Percentiles rank a stretch among this genome's conserved stretches.
Evolutionary conservation across 2,797 vertebrate genomes (phyloP).

Genomic region (Australoheros facetus): DNA sequence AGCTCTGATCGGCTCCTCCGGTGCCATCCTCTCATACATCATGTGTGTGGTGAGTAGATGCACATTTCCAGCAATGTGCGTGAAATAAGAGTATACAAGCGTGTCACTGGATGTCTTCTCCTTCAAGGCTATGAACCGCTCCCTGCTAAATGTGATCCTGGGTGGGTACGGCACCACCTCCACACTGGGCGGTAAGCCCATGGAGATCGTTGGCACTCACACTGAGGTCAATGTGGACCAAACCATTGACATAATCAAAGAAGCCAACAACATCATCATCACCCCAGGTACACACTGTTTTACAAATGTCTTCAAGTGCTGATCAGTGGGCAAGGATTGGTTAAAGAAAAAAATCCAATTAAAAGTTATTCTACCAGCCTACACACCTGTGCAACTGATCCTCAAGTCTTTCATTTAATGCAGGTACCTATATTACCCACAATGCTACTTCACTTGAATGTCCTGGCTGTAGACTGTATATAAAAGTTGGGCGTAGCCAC

Average conservation of each 20-base stretch:
- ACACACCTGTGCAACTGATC: too few relatives aligned
- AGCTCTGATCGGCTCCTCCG: constrained; percentile 83
- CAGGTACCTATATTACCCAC: background rate
- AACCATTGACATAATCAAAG: constrained; percentile 81
- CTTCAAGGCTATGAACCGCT: constrained; percentile 80
- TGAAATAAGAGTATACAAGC: background rate
- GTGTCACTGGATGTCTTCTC: background rate
- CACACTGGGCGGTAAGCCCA: constrained; percentile 79
- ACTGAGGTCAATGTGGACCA: constrained; percentile 83
- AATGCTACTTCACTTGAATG: background rate
- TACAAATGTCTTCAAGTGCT: background rate
- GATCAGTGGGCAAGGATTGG: background rate
- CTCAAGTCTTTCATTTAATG: too few relatives aligned
- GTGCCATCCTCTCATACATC: constrained; percentile 82
- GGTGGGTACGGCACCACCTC: constrained; percentile 81
- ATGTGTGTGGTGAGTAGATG: constrained; percentile 83
- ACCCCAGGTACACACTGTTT: constrained; percentile 71
- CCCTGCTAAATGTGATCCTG: constrained; percentile 83
- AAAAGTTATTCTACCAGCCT: too few relatives aligned
- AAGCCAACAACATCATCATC: constrained; percentile 82
- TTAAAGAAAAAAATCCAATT: background rate
- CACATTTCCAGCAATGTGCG: background rate
- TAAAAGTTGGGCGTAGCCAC: too few relatives aligned
- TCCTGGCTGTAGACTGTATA: too few relatives aligned
- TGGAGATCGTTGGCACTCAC: constrained; percentile 83